Evolutionary conservation across 2,888 invertebrate genomes (phyloP).

Genomic region (Napeogenes inachia): DNA sequence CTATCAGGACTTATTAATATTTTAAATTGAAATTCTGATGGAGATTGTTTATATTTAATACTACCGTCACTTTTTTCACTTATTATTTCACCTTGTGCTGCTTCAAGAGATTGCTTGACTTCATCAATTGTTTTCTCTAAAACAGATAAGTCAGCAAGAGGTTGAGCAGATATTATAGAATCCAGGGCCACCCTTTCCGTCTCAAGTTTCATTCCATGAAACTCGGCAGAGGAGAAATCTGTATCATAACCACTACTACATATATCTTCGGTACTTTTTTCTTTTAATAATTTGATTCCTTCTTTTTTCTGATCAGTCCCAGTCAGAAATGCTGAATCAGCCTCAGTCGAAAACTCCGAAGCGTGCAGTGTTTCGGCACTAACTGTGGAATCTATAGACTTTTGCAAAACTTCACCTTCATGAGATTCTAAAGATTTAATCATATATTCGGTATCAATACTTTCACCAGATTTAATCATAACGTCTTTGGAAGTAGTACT

Average conservation of each 20-base stretch:
- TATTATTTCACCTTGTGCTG: conserved; percentile 82
- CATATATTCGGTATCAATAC: conserved; percentile 72
- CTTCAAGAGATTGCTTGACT: conserved; percentile 83
- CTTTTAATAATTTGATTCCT: conserved; percentile 66
- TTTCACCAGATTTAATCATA: conserved; percentile 74
- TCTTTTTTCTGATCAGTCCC: conserved; percentile 68
- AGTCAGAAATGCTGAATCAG: conserved; percentile 71
- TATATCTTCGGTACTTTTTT: conserved; percentile 80
- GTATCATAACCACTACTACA: conserved; percentile 83
- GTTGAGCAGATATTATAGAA: conserved; percentile 71
- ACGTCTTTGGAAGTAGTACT: conserved; percentile 67
- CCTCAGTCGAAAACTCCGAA: conserved; percentile 73
- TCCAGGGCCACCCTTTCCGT: conserved; percentile 71
- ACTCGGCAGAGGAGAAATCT: conserved; percentile 80
- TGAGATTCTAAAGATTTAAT: conserved; percentile 73
- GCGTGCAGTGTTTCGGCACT: conserved; percentile 74
- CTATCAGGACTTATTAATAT: conserved; percentile 73
- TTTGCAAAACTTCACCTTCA: conserved; percentile 71
- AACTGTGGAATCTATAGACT: conserved; percentile 73
- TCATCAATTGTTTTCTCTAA: conserved; percentile 84
- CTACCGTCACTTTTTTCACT: conserved; percentile 80
- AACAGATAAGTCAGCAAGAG: conserved; percentile 74
- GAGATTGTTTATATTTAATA: conserved; percentile 83
- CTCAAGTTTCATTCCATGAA: conserved; percentile 74
- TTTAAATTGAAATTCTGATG: conserved; percentile 85